Conservation (phyloP, 2,797 vertebrate genomes). For the Smutsia temminckii region DNA sequence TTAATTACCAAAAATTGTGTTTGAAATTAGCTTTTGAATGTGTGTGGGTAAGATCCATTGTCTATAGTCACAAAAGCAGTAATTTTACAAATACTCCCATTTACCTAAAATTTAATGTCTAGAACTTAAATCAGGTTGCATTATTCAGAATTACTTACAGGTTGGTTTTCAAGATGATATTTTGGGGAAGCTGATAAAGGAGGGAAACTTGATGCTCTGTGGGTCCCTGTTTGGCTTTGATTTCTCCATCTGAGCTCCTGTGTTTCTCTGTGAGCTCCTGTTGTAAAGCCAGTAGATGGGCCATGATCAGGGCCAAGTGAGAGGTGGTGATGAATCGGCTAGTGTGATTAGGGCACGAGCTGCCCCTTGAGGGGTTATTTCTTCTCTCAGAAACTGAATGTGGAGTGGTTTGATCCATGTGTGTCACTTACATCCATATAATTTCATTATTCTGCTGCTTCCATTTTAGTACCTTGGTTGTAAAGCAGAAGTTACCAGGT, state of each 20-base stretch:
- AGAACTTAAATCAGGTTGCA: neutral
- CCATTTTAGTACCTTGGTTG: conserved; percentile 93
- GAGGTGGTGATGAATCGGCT: neutral
- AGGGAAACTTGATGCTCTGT: neutral
- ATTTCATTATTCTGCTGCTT: neutral
- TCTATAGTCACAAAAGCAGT: neutral
- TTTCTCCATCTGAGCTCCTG: neutral
- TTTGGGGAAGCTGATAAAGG: neutral
- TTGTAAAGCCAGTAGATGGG: neutral
- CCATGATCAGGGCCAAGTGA: neutral
- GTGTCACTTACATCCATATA: neutral
- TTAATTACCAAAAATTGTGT: neutral
- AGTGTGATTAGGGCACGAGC: neutral
- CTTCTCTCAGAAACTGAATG: neutral
- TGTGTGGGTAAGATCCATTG: neutral
- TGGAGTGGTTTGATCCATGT: neutral
- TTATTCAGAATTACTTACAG: neutral
- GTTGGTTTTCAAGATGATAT: neutral
- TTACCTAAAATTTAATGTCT: neutral
- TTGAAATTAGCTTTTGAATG: neutral
- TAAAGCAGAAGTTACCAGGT: conserved; percentile 97
- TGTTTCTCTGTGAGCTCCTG: neutral
- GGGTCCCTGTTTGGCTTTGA: neutral
- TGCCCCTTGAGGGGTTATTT: neutral
- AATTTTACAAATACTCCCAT: neutral